Percentiles rank a stretch among this genome's conserved stretches.
Conservation (phyloP, 2,888 invertebrate genomes). For the Caenorhabditis sp. region DNA sequence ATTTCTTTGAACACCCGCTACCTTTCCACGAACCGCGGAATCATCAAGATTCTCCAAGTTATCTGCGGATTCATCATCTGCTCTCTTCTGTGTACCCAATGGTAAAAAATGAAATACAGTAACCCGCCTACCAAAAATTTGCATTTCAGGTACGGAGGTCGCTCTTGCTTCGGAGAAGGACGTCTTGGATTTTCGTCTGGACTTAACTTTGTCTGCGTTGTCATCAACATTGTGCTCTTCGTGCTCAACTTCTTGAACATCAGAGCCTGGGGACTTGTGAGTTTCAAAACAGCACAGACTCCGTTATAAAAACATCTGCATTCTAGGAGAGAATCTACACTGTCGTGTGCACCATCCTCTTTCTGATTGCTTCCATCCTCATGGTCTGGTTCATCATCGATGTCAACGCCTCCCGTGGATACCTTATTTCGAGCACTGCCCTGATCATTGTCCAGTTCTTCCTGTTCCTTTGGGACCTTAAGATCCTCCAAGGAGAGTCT, state of each 20-base stretch:
- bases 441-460: slow-evolving; percentile 76
- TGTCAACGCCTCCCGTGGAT: slow-evolving; percentile 66
- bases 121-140: background rate
- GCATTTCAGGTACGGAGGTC: slow-evolving; percentile 77
- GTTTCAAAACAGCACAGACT: no score
- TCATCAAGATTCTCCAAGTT: slow-evolving; percentile 77
- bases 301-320: background rate
- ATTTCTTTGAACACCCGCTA: slow-evolving; percentile 75
- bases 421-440: slow-evolving; percentile 70
- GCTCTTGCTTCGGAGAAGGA: slow-evolving; percentile 76
- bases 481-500: slow-evolving; percentile 80
- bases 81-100: slow-evolving; percentile 77
- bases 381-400: slow-evolving; percentile 76
- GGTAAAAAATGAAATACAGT: slow-evolving; percentile 31
- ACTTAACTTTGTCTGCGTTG: slow-evolving; percentile 74
- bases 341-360: slow-evolving; percentile 70
- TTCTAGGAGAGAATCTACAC: slow-evolving; percentile 73
- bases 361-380: slow-evolving; percentile 73
- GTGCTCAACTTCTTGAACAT: slow-evolving; percentile 80
- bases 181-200: slow-evolving; percentile 76
- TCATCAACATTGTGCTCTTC: slow-evolving; percentile 77
- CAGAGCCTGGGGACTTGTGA: slow-evolving; percentile 74
- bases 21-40: slow-evolving; percentile 75
- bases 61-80: slow-evolving; percentile 80
- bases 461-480: slow-evolving; percentile 81